phyloP scores from a whole-genome alignment of 2,888 invertebrate genomes.

The Mythimna pallens region DNA sequence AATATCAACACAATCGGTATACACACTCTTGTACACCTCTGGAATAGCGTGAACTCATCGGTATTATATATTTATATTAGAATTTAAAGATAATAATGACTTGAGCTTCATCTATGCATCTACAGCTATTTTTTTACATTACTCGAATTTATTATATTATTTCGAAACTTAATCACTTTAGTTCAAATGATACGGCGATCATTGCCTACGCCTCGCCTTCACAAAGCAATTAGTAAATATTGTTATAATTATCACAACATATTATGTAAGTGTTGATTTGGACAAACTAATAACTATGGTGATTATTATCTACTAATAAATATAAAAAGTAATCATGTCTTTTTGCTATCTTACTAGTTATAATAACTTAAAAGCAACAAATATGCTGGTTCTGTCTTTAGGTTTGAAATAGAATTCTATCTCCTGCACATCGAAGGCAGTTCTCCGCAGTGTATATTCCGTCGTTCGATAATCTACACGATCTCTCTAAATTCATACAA shows the following conservation, averaged over 20 bases:
- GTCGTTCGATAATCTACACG: constrained; percentile 45
- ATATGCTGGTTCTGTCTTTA: constrained; percentile 82
- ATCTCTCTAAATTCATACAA: constrained; percentile 58
- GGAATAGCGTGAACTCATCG: constrained; percentile 69
- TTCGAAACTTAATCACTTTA: constrained; percentile 58
- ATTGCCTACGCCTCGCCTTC: constrained; percentile 58
- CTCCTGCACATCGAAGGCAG: constrained; percentile 45
- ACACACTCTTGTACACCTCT: constrained; percentile 58
- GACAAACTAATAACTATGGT: constrained; percentile 77
- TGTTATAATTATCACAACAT: constrained; percentile 80
- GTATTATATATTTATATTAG: constrained; percentile 68
- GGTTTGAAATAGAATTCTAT: constrained; percentile 88
- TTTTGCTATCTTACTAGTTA: constrained; percentile 76
- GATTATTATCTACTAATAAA: constrained; percentile 76
- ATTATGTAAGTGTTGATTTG: constrained; percentile 70
- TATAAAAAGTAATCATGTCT: constrained; percentile 81
- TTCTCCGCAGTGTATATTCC: constrained; percentile 38
- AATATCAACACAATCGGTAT: constrained; percentile 66
- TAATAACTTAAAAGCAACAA: constrained; percentile 77
- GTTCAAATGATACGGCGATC: constrained; percentile 57
- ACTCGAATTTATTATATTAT: constrained; percentile 65
- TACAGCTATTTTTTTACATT: constrained; percentile 72
- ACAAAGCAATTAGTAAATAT: constrained; percentile 69
- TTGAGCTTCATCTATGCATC: constrained; percentile 85
- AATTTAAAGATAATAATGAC: constrained; percentile 79